phyloP scores from a whole-genome alignment of 2,797 vertebrate genomes.

The Ibycter americanus region DNA sequence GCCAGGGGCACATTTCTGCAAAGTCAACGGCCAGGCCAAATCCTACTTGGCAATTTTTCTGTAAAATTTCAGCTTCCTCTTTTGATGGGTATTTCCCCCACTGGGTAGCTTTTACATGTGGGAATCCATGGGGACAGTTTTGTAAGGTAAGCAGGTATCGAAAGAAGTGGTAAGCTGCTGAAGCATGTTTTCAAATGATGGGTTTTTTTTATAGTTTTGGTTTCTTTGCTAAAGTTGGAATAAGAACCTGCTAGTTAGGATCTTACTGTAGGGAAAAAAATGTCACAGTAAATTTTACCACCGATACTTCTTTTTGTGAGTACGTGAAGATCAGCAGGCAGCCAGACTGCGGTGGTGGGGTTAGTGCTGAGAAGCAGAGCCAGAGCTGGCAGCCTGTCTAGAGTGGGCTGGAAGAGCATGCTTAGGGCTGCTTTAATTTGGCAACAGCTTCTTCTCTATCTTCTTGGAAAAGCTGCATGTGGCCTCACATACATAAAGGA shows the following conservation, averaged over 20 bases:
- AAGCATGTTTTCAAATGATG: not conserved
- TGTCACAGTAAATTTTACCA: not conserved
- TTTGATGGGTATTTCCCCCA: not conserved
- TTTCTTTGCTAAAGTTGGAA: not conserved
- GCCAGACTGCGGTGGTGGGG: not conserved
- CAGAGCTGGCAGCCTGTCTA: not conserved
- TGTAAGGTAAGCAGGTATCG: not conserved
- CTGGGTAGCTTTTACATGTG: not conserved
- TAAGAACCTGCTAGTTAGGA: not conserved
- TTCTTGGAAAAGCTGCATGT: not conserved
- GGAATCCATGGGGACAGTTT: not conserved
- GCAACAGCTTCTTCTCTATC: not conserved
- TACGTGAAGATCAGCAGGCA: not conserved
- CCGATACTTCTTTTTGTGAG: not conserved
- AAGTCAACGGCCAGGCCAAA: not conserved
- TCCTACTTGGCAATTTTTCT: not conserved
- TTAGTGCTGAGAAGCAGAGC: not conserved
- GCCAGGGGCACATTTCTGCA: not conserved
- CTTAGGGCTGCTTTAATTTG: not conserved
- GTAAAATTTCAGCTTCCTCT: not conserved
- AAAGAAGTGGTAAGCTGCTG: not conserved
- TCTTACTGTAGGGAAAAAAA: not conserved
- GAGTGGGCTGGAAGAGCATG: fast-evolving
- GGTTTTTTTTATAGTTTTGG: not conserved
- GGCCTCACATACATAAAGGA: not conserved